Percentiles rank a stretch among this genome's conserved stretches.
Conservation (phyloP, 2,113 vertebrate species). For the Coryphaenoides rupestris region DNA sequence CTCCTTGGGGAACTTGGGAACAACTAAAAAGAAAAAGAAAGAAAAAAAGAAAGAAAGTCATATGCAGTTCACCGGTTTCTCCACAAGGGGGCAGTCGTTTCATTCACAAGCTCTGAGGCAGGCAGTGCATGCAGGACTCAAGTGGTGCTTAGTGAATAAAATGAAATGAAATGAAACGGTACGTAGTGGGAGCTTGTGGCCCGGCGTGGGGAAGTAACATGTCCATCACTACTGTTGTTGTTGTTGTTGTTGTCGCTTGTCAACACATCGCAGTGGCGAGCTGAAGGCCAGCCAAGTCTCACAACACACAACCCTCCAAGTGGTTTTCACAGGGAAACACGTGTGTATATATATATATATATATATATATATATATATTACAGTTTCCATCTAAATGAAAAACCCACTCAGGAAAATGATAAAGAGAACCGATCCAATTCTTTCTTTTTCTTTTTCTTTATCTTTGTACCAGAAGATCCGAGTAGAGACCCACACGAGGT, state of each 20-base stretch:
- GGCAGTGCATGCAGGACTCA: background rate
- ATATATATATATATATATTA: too few relatives aligned
- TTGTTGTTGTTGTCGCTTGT: too few relatives aligned
- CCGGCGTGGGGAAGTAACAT: too few relatives aligned
- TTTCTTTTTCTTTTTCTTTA: background rate
- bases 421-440: conserved; percentile 32
- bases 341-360: too few relatives aligned
- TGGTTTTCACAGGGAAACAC: too few relatives aligned
- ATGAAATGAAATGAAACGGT: conserved; percentile 14
- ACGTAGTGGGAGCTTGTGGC: conserved; percentile 8
- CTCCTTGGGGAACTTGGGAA: conserved; percentile 95
- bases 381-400: conserved; percentile 44
- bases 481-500: conserved; percentile 25
- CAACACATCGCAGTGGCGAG: too few relatives aligned
- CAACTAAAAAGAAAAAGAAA: conserved; percentile 64
- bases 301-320: too few relatives aligned
- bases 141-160: conserved; percentile 6
- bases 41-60: conserved; percentile 11
- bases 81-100: conserved; percentile 59
- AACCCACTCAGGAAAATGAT: conserved; percentile 50
- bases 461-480: background rate
- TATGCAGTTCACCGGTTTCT: conserved; percentile 1
- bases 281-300: too few relatives aligned
- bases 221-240: too few relatives aligned
- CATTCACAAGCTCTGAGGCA: conserved; percentile 5